phyloP scores from a whole-genome alignment of 2,888 invertebrate species.

The Limnephilus rhombicus region DNA sequence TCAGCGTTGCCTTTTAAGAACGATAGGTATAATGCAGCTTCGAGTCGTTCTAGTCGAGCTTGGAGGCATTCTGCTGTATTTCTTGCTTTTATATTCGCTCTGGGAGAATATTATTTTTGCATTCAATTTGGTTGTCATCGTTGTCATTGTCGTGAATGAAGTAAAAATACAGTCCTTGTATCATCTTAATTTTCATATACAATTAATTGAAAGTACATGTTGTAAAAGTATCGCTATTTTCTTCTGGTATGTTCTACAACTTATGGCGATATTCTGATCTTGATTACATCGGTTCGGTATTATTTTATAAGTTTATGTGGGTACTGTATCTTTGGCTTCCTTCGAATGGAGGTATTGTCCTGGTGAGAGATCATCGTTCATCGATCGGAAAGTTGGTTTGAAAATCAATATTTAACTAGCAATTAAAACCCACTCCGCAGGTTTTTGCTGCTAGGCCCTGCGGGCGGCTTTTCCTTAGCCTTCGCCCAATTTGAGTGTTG shows the following conservation, averaged over 20 bases:
- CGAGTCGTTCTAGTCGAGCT: not conserved
- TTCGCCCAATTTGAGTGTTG: no score
- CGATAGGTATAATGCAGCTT: conserved; percentile 12
- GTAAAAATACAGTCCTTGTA: not conserved
- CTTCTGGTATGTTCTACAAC: not conserved
- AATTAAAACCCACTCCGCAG: no score
- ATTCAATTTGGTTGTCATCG: not conserved
- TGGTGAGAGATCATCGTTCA: not conserved
- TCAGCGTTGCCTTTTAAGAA: conserved; percentile 36
- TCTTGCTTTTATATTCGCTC: not conserved
- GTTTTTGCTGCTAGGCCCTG: no score
- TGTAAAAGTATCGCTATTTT: not conserved
- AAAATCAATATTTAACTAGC: not conserved
- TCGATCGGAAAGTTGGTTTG: no score
- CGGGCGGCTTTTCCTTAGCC: no score
- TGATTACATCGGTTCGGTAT: not conserved
- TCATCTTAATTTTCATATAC: not conserved
- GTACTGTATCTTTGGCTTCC: no score
- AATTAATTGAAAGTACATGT: not conserved
- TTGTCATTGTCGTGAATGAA: not conserved
- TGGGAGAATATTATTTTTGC: not conserved
- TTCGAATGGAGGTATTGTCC: not conserved
- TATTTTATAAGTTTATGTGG: no score
- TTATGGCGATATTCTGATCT: not conserved
- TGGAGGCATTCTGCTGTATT: not conserved